Percentiles rank a stretch among this genome's conserved stretches.
These are phyloP conservation scores for Uria lomvia DNA, from an alignment of 2,113 vertebrate species.

Conservation along the genomic window DNA sequence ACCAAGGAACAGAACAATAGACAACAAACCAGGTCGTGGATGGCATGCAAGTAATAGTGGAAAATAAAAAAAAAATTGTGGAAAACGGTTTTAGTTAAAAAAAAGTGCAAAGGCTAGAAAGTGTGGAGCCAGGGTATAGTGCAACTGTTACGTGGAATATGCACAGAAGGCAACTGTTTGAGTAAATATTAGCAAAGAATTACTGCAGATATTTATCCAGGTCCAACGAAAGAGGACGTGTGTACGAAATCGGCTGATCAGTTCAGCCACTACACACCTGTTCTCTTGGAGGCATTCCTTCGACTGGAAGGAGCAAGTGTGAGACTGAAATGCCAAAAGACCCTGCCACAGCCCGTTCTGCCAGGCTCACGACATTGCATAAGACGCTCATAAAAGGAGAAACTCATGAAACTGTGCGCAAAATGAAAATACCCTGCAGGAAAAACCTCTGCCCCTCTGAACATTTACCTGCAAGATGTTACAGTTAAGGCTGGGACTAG, in stretches of 20 bases:
- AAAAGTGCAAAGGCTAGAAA: neutral
- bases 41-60: neutral
- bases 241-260: neutral
- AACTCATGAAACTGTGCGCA: neutral
- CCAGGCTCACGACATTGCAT: neutral
- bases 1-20: neutral
- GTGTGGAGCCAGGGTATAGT: neutral
- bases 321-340: neutral
- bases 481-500: neutral
- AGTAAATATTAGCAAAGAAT: conserved; percentile 12
- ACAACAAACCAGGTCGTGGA: neutral
- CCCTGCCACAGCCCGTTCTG: neutral
- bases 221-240: neutral
- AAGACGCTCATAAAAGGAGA: neutral
- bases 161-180: neutral
- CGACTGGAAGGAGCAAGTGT: neutral
- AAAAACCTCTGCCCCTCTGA: neutral
- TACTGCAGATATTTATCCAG: neutral
- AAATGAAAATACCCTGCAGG: neutral
- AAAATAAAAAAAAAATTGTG: neutral
- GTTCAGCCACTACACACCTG: neutral
- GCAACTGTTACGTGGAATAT: neutral
- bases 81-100: neutral
- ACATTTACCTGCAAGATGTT: neutral
- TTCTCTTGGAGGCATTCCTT: neutral